Evolutionary conservation across 2,113 vertebrate genomes (phyloP).

Genomic region (Aythya baeri): DNA sequence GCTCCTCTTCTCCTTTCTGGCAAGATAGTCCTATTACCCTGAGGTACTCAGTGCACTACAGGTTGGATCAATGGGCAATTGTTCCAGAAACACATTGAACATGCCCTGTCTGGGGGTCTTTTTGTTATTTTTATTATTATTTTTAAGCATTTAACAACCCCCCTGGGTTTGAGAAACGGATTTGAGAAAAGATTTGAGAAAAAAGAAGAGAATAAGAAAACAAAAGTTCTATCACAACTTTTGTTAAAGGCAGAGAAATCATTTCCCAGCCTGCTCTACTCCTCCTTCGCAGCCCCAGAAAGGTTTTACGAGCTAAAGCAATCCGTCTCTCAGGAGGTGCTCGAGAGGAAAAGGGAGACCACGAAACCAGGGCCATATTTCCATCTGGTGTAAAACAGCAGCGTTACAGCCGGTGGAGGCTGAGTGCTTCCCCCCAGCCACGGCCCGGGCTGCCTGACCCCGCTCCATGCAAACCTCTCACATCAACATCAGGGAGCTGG

Average conservation of each 20-base stretch:
- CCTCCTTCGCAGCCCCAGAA: neutral
- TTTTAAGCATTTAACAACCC: neutral
- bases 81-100: neutral
- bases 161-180: no score
- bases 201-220: slow-evolving; percentile 21
- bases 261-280: slow-evolving; percentile 5
- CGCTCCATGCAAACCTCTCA: neutral
- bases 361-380: neutral
- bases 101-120: neutral
- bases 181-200: neutral
- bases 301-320: slow-evolving; percentile 34
- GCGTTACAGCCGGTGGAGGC: neutral
- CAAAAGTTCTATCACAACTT: neutral
- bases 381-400: neutral
- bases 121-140: neutral
- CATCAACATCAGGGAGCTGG: neutral
- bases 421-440: fast-evolving
- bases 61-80: neutral
- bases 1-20: neutral
- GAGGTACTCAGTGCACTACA: neutral
- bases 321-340: neutral
- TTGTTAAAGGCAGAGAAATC: slow-evolving; percentile 10
- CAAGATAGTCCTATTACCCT: neutral
- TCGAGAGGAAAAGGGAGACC: slow-evolving; percentile 6
- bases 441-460: neutral